Base-by-base conservation (phyloP, 2,888 invertebrate genomes). In the Leucophenga montana region DNA sequence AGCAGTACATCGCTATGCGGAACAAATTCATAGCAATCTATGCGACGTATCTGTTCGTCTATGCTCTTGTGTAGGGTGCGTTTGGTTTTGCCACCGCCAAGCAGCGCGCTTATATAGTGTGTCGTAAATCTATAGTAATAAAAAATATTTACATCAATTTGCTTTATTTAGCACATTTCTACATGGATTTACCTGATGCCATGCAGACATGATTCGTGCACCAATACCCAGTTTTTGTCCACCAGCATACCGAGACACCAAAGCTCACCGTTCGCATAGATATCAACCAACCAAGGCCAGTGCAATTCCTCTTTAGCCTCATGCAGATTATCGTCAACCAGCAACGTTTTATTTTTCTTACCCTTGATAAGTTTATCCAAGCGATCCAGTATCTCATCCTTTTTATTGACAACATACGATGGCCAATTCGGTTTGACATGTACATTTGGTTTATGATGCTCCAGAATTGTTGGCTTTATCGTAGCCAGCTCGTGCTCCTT, bases 251-350 rank as follows among this genome's bases (percentile, higher is more conserved):
- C 95, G 57, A 92, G 90, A 82, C 95, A 95, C 79, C 89, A 91
- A 74, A 93, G 93, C 70, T 89, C 85, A 2, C 95, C 95, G 82
- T 95, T 92, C 0, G 91, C 89, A 85, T 92, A 94, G 66, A 96
- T 89, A 78, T 93, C 92, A 0, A 92, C 94, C 79, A 92, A 89
- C 95, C 95, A 95, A 0, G 95, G 94, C 91, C 92, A 92, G 62
- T 88, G 86, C 33, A 85, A 73, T 70, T 86, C 88, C 70, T 86
- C 86, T 11, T 88, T 75, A 22, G 84, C 85, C 48, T 86, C 80
- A 33, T 88, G 83, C 20, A 88, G 71, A 61, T 86, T 76, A 44
- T 86, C 76, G 66, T 87, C 78, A 8, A 87, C 83, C 70, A 87
- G n/a, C 57, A 87, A 69, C 14, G 83, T 78, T 14, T 80, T 78